Conservation (phyloP, 2,113 vertebrate species). For the Hippocampus abdominalis region DNA sequence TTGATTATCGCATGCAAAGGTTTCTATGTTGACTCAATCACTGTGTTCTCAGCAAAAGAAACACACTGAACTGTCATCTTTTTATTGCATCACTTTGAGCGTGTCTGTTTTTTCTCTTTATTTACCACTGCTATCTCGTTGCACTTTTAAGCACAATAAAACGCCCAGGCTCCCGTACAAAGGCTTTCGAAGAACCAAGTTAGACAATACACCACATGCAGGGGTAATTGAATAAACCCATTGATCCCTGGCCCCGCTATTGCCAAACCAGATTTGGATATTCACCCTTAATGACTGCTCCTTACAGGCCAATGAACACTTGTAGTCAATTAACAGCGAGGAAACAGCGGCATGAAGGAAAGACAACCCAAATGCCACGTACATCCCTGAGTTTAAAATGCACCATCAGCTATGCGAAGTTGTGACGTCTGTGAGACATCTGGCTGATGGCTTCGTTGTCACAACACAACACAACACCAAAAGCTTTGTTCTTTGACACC, state of each 20-base stretch:
- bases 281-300: conserved; percentile 64
- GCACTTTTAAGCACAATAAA: conserved; percentile 57
- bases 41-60: conserved; percentile 24
- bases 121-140: conserved; percentile 47
- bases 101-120: conserved; percentile 28
- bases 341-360: conserved; percentile 39
- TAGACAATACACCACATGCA: conserved; percentile 57
- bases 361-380: conserved; percentile 25
- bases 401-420: conserved; percentile 6
- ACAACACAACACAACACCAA: conserved; percentile 79
- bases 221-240: conserved; percentile 69
- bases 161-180: conserved; percentile 40
- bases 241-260: conserved; percentile 60
- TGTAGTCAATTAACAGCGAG: conserved; percentile 65
- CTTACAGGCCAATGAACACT: conserved; percentile 68
- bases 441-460: conserved; percentile 32
- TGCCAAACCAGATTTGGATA: conserved; percentile 61
- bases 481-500: conserved; percentile 73
- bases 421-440: conserved; percentile 28
- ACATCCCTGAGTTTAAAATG: conserved; percentile 22
- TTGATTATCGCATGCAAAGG: conserved; percentile 3
- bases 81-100: conserved; percentile 25
- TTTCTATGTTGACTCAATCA: conserved; percentile 19
- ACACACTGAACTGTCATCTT: conserved; percentile 47
- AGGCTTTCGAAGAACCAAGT: conserved; percentile 44